Conservation (phyloP, 2,113 vertebrate genomes). For the Oncorhynchus gorbuscha region DNA sequence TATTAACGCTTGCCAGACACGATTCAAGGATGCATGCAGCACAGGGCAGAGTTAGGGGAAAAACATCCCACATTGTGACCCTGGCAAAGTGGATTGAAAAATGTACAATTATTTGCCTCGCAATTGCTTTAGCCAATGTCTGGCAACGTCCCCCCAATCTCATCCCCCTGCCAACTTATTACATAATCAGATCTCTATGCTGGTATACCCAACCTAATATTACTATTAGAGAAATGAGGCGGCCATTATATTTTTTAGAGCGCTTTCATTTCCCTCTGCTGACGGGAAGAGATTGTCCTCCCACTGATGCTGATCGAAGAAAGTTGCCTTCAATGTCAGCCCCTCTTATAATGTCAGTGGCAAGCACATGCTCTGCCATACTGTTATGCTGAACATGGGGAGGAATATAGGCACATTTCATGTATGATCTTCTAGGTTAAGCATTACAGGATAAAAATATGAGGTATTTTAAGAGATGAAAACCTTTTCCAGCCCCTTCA, state of each 20-base stretch:
- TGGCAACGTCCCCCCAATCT: not conserved
- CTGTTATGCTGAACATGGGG: not conserved
- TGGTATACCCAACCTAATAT: constrained; percentile 19
- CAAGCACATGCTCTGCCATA: constrained; percentile 12
- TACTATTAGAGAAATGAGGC: constrained; percentile 15
- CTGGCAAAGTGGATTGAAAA: constrained; percentile 45
- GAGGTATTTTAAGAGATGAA: not conserved
- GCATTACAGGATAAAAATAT: too few species aligned
- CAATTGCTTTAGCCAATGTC: constrained; percentile 50
- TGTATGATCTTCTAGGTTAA: too few species aligned
- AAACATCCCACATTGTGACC: not conserved
- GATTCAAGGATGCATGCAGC: not conserved
- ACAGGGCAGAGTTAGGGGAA: not conserved
- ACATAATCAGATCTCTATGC: constrained; percentile 28
- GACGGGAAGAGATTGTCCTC: constrained; percentile 29
- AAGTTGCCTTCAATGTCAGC: constrained; percentile 36
- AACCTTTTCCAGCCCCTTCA: constrained; percentile 26
- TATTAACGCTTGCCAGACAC: constrained; percentile 21
- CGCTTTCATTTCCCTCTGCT: constrained; percentile 31
- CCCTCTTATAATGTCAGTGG: constrained; percentile 5
- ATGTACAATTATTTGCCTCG: constrained; percentile 57
- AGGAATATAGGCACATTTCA: not conserved
- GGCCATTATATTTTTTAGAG: constrained; percentile 34
- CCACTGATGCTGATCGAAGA: constrained; percentile 36
- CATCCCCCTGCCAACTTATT: constrained; percentile 1